Evolutionary conservation across 35 echinoderm and acorn worm genomes (phyloP).

Genomic region (Hemicentrotus pulcherrimus): DNA sequence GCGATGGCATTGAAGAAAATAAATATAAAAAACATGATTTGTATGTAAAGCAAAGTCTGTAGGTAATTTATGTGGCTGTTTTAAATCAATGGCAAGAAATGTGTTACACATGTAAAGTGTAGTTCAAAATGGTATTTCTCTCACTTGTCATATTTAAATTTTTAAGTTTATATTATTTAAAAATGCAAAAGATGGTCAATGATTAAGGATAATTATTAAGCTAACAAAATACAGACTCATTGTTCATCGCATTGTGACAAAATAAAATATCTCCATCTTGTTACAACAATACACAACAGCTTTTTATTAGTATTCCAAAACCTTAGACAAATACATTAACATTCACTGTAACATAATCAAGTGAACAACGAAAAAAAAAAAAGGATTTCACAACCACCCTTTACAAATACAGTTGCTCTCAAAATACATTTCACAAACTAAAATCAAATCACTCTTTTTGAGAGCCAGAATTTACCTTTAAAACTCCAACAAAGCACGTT

Average conservation of each 20-base stretch:
- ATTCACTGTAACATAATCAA: neutral
- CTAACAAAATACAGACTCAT: too few relatives aligned
- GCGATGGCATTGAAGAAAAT: constrained; percentile 12
- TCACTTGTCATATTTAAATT: too few relatives aligned
- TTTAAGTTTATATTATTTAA: too few relatives aligned
- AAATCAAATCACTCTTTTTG: neutral
- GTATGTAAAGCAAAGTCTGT: neutral
- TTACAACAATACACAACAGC: too few relatives aligned
- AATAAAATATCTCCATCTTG: too few relatives aligned
- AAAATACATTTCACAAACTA: neutral
- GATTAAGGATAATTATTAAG: too few relatives aligned
- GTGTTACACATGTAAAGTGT: too few relatives aligned
- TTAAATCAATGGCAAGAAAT: too few relatives aligned
- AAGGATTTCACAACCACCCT: neutral
- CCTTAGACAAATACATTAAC: neutral
- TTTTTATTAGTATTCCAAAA: neutral
- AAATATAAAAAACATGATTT: neutral
- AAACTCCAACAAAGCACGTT: neutral
- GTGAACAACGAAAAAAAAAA: neutral
- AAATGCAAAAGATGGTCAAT: too few relatives aligned
- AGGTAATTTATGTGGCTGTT: too few relatives aligned
- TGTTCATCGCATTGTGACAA: too few relatives aligned
- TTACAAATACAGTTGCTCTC: too few relatives aligned
- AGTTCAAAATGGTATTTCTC: neutral
- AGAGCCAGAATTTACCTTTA: neutral